These are phyloP conservation scores for Garra rufa DNA, from an alignment of 2,113 vertebrate genomes.

Conservation along the genomic window DNA sequence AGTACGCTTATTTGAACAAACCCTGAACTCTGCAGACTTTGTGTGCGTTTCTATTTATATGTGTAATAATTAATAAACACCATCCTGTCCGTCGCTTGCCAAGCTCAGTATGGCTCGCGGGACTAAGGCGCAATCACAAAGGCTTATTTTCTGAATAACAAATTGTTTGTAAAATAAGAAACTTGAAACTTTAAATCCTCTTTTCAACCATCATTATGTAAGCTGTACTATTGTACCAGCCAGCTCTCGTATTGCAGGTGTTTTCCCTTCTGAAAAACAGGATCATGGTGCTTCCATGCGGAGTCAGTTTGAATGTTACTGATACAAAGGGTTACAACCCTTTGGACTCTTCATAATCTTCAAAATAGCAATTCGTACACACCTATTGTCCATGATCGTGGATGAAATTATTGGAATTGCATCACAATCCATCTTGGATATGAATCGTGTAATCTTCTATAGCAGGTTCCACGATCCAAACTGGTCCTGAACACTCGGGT, in stretches of 20 bases:
- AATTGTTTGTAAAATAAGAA: constrained; percentile 6
- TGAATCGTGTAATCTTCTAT: neutral
- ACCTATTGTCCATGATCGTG: neutral
- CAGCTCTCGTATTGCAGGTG: neutral
- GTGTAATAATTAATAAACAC: neutral
- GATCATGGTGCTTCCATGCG: neutral
- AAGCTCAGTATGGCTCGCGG: neutral
- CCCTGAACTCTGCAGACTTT: constrained; percentile 2
- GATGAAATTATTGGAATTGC: neutral
- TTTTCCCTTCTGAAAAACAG: constrained; percentile 13
- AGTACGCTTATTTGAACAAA: constrained; percentile 20
- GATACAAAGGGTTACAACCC: neutral
- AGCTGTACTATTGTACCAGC: neutral
- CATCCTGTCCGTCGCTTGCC: neutral
- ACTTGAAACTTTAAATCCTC: constrained; percentile 14
- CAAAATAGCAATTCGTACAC: neutral
- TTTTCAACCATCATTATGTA: constrained; percentile 4
- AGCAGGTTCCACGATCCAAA: constrained; percentile 1
- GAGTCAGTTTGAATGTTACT: neutral
- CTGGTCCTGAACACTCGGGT: neutral
- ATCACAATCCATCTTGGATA: constrained; percentile 4
- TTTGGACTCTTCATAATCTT: neutral
- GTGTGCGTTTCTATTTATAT: neutral
- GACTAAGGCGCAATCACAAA: constrained; percentile 4
- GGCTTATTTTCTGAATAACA: neutral